Evolutionary conservation across 2,113 vertebrate genomes (phyloP).

Genomic region (Edolisoma coerulescens): DNA sequence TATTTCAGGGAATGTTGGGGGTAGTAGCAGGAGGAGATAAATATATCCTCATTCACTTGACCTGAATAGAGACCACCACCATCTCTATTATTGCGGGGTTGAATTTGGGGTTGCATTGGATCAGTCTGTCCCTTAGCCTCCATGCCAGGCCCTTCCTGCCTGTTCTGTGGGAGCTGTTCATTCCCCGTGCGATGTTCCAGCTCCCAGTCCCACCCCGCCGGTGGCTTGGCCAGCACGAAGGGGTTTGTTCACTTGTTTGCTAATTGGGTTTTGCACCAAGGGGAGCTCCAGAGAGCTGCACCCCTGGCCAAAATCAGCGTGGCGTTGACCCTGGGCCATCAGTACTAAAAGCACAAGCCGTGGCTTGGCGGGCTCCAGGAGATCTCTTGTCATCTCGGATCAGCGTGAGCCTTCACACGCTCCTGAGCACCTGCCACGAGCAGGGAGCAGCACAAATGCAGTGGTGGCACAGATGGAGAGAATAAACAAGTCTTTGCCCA

Average conservation of each 20-base stretch:
- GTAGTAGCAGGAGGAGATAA: not conserved
- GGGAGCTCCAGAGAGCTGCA: not conserved
- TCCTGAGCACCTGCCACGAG: not conserved
- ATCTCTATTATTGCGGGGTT: not conserved
- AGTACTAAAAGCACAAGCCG: not conserved
- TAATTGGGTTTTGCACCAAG: not conserved
- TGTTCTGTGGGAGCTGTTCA: not conserved
- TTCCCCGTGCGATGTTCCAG: not conserved
- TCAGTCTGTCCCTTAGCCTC: not conserved
- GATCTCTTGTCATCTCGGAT: not conserved
- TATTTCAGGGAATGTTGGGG: not conserved
- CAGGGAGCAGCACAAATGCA: not conserved
- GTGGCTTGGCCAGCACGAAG: not conserved
- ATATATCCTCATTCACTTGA: not conserved
- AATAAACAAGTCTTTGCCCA: not conserved
- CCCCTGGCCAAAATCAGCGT: not conserved
- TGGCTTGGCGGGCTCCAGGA: not conserved
- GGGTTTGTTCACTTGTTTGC: not conserved
- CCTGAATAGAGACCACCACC: not conserved
- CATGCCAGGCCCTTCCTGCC: not conserved
- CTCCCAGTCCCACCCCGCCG: accelerated
- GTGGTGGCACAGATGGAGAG: not conserved
- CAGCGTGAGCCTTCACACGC: not conserved
- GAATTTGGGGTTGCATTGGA: not conserved
- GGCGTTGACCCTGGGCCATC: not conserved